A percentile compares a stretch with the other conserved stretches of the same genome.
Conservation (phyloP, 2,113 vertebrate genomes). For the Oreochromis aureus region DNA sequence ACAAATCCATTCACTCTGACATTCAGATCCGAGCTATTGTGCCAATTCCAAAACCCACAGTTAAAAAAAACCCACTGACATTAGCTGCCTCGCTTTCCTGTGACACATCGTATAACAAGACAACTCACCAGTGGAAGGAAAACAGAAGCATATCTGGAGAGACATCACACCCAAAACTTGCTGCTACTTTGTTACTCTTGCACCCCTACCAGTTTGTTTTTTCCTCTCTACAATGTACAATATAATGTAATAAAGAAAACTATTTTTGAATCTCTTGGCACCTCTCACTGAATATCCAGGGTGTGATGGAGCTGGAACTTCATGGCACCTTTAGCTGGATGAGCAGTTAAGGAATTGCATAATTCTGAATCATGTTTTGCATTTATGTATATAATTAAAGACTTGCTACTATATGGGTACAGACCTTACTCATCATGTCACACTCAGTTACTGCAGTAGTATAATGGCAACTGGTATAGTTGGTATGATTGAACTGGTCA, state of each 20-base stretch:
- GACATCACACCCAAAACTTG: not conserved
- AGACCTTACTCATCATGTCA: not conserved
- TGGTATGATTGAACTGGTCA: not conserved
- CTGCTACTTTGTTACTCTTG: not conserved
- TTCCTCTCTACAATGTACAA: not conserved
- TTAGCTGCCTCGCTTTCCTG: not conserved
- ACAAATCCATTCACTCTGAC: not conserved
- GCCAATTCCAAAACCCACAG: not conserved
- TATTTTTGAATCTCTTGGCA: not conserved
- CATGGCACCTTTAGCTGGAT: not conserved
- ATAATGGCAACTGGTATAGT: not conserved
- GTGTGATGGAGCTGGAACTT: not conserved
- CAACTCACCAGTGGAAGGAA: not conserved
- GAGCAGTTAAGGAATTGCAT: not conserved
- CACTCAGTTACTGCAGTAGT: not conserved
- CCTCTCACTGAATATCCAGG: not conserved
- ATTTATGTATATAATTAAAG: not conserved
- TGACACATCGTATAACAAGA: not conserved
- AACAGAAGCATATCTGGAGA: not conserved
- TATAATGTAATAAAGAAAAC: not conserved
- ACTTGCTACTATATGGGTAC: not conserved
- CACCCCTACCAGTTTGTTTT: not conserved
- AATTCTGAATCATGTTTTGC: not conserved
- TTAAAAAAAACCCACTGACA: not conserved
- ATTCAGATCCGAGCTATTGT: not conserved